Percentiles rank a stretch among this genome's conserved stretches.
Conservation (phyloP, 2,797 vertebrate genomes). For the Micromesistius poutassou region DNA sequence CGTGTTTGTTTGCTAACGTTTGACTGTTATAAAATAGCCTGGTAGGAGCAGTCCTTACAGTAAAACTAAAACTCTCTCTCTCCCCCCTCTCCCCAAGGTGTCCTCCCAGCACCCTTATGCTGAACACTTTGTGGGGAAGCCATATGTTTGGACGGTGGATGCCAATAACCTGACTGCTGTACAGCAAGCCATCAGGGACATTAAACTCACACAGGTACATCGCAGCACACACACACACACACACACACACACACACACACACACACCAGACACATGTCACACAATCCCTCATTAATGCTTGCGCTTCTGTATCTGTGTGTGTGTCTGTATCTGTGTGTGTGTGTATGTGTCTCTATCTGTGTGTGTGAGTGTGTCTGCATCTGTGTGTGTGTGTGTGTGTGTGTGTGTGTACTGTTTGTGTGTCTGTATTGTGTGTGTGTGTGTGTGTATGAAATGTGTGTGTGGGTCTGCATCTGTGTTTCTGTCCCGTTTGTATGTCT, state of each 20-base stretch:
- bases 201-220: slow-evolving; percentile 59
- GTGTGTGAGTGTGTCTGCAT: slow-evolving; percentile 9
- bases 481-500: background rate
- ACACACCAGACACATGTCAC: background rate
- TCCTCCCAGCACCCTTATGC: slow-evolving; percentile 73
- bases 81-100: slow-evolving; percentile 42
- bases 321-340: slow-evolving; percentile 5
- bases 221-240: background rate
- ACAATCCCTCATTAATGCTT: background rate
- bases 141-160: slow-evolving; percentile 71
- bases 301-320: slow-evolving; percentile 21
- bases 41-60: background rate
- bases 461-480: background rate
- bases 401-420: slow-evolving; percentile 21
- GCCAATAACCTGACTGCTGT: slow-evolving; percentile 60
- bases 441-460: slow-evolving; percentile 2
- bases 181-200: slow-evolving; percentile 49
- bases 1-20: background rate
- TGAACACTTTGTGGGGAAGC: slow-evolving; percentile 65
- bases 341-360: slow-evolving; percentile 17
- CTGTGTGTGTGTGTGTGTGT: background rate
- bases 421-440: slow-evolving; percentile 1
- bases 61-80: background rate
- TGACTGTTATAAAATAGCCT: background rate
- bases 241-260: slow-evolving; percentile 5